Percentiles rank a stretch among this genome's conserved stretches.
These are phyloP conservation scores for Axis porcinus DNA, from an alignment of 2,113 vertebrate genomes.

Conservation along the genomic window DNA sequence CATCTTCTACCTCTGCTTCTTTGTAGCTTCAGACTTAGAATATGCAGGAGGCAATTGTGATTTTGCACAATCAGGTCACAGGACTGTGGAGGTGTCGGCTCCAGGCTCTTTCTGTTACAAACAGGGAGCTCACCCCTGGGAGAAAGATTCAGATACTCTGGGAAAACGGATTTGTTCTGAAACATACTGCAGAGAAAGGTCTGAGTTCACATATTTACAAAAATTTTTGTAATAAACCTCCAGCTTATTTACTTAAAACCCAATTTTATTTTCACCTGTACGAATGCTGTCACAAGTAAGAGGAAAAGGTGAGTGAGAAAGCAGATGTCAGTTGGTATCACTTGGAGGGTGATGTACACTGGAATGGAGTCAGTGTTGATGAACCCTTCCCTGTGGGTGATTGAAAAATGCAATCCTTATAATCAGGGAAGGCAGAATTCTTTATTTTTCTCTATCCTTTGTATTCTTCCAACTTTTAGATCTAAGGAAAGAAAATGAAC, in stretches of 20 bases:
- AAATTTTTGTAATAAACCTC: neutral
- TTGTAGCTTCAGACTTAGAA: neutral
- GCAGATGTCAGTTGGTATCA: neutral
- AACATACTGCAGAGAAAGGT: neutral
- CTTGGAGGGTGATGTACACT: neutral
- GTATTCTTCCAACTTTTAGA: neutral
- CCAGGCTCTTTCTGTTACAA: neutral
- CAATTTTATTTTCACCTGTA: neutral
- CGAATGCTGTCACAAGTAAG: neutral
- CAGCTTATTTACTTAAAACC: neutral
- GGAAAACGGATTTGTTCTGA: neutral
- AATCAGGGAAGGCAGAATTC: neutral
- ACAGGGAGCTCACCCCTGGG: neutral
- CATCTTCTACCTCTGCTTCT: neutral
- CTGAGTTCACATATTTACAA: neutral
- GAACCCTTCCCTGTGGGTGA: neutral
- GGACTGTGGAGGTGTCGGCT: neutral
- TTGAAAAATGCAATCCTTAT: neutral
- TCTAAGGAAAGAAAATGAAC: neutral
- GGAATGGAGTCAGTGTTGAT: neutral
- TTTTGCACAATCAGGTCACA: neutral
- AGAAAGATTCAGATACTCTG: neutral
- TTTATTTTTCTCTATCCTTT: neutral
- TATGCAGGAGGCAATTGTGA: neutral
- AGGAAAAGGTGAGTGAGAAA: slow-evolving; percentile 21